Evolutionary conservation across 2,113 vertebrate species (phyloP).

Genomic region (Origma solitaria): DNA sequence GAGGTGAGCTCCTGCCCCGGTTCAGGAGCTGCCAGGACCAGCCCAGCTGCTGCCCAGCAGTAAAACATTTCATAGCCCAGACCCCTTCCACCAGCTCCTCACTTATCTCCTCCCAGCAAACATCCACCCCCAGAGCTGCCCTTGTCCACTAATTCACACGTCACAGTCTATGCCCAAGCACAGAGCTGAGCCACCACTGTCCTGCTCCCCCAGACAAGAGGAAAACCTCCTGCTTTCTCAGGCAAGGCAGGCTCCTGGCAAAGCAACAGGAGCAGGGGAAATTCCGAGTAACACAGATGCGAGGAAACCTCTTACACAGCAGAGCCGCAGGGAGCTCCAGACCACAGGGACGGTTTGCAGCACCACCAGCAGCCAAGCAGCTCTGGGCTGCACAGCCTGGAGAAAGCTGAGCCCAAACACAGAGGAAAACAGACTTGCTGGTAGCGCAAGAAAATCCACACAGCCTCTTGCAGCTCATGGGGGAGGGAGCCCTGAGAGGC

Average conservation of each 20-base stretch:
- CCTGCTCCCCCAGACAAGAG: fast-evolving
- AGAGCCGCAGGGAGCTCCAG: not conserved
- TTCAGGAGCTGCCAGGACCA: not conserved
- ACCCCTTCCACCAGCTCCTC: not conserved
- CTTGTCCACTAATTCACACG: not conserved
- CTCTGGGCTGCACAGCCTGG: not conserved
- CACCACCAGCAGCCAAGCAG: not conserved
- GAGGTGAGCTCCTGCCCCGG: not conserved
- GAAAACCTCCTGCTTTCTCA: not conserved
- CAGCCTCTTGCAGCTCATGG: not conserved
- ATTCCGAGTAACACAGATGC: not conserved
- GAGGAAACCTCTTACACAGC: not conserved
- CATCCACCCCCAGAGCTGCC: not conserved
- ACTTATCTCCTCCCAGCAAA: not conserved
- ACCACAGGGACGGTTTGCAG: not conserved
- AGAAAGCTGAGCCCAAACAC: not conserved
- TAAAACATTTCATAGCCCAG: not conserved
- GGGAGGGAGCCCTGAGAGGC: not conserved
- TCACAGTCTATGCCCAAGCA: not conserved
- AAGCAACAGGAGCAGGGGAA: not conserved
- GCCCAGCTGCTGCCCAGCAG: not conserved
- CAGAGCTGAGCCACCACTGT: not conserved
- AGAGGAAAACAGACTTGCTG: not conserved
- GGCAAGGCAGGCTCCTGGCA: not conserved
- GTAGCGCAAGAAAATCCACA: not conserved